Evolutionary conservation across 2,888 invertebrate genomes (phyloP), one percentile per base, ranked within the genome.

Genomic region (Aphidius colemani): DNA sequence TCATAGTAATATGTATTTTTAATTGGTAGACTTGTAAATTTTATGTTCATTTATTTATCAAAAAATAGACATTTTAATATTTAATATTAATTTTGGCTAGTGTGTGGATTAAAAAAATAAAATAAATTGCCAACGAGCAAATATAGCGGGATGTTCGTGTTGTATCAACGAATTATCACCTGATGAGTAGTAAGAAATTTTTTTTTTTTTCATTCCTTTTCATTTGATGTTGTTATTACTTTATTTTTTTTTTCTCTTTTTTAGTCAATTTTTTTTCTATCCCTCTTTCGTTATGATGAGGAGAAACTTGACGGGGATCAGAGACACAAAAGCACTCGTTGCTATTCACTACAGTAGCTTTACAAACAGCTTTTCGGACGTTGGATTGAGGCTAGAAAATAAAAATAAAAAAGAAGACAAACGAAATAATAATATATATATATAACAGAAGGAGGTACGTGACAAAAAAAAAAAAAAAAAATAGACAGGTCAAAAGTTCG

Each of bases 81-180:
- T 30, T 30, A 30, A 30, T 30, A 30, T 30, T 30, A 30, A 30
- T 30, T 30, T 30, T 5, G 18, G n/a, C 48, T 46, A 45, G 51
- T 53, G 53, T 41, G 44, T 40, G 30, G 53, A 58, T 53, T 41
- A 46, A 46, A 53, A 43, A 7, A 9, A 46, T 55, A 41, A 48
- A 55, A 11, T 18, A 53, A 18, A 59, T 59, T 61, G 61, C 56
- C 57, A 65, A 61, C 57, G 58, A 65, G 58, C 48, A 65, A 61
- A 65, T 58, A 65, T 65, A 65, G 43, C 61, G 61, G 61, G 53
- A 55, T 41, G 49, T 64, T 43, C 53, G 61, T 65, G 65, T 65
- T 53, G 61, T 61, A 65, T 61, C 65, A 65, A 65, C 57, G 61
- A 58, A 61, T 65, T 65, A 65, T 65, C 65, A 43, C 57, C 43